A percentile compares a stretch with the other conserved stretches of the same genome.
phyloP scores from a whole-genome alignment of 2,797 vertebrate species.

The Poeciliopsis presidionis region DNA sequence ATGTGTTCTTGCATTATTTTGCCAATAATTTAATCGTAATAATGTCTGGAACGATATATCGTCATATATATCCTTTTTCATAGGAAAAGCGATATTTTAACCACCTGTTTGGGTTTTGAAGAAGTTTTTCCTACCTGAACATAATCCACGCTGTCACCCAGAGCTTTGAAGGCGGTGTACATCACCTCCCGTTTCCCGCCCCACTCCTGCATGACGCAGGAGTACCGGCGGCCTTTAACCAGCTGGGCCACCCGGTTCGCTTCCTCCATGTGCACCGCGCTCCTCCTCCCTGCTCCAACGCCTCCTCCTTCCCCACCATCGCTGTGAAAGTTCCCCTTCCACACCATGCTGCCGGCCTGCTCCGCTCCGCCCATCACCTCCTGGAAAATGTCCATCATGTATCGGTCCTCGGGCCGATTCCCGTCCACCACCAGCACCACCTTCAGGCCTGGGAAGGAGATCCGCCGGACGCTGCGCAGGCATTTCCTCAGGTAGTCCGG shows the following conservation, averaged over 20 bases:
- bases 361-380: conserved; percentile 91
- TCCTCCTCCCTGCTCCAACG: conserved; percentile 43
- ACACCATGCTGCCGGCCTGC: conserved; percentile 86
- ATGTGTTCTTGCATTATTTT: no score
- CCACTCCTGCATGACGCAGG: conserved; percentile 98
- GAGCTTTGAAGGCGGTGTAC: conserved; percentile 97
- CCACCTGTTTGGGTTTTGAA: background rate
- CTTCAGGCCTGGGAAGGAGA: conserved; percentile 91
- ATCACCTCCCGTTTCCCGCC: conserved; percentile 98
- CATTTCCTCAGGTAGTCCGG: conserved; percentile 96
- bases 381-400: conserved; percentile 98
- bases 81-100: background rate
- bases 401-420: conserved; percentile 90
- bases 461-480: conserved; percentile 87
- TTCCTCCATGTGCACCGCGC: conserved; percentile 82
- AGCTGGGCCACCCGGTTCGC: conserved; percentile 80
- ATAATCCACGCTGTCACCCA: conserved; percentile 94
- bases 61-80: no score
- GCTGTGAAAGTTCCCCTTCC: conserved; percentile 95
- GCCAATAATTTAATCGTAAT: no score
- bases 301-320: conserved; percentile 77
- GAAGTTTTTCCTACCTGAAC: conserved; percentile 85
- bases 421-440: conserved; percentile 98
- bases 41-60: no score
- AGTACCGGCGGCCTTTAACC: conserved; percentile 84